phyloP scores from a whole-genome alignment of 2,797 vertebrate species.

The Dryobates pubescens region DNA sequence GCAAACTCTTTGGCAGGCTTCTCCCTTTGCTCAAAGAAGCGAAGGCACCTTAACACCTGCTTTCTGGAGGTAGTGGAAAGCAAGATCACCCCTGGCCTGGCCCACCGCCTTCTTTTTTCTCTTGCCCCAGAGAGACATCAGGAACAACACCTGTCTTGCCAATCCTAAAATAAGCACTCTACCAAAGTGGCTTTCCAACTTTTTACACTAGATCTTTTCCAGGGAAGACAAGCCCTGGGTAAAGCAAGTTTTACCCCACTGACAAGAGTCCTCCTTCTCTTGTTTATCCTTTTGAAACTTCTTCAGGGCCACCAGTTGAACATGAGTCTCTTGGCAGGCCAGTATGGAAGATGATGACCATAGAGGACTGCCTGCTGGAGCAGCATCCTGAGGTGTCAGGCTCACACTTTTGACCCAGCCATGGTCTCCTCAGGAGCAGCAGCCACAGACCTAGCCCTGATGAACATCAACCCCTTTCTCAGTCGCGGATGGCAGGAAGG shows the following conservation, averaged over 20 bases:
- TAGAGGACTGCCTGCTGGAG: accelerated
- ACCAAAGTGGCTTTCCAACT: neutral
- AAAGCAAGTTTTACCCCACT: neutral
- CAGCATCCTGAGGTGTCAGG: accelerated
- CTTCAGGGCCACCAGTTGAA: neutral
- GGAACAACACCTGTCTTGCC: neutral
- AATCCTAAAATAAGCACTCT: neutral
- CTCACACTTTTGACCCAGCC: neutral
- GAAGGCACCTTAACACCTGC: neutral
- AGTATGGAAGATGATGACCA: accelerated
- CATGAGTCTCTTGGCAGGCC: neutral
- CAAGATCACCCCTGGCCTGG: neutral
- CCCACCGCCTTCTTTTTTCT: neutral
- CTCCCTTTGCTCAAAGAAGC: neutral
- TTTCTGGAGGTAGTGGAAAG: neutral
- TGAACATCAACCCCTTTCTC: neutral
- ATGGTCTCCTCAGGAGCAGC: neutral
- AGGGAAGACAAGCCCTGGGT: neutral
- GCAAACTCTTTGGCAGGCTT: neutral
- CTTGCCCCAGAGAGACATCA: neutral
- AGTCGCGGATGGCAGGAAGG: accelerated
- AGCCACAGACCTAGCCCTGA: neutral
- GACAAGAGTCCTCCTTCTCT: neutral
- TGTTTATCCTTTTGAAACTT: neutral
- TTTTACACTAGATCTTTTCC: neutral